phyloP scores from a whole-genome alignment of 1,140 invertebrate genomes.

The Melanaphis sacchari region DNA sequence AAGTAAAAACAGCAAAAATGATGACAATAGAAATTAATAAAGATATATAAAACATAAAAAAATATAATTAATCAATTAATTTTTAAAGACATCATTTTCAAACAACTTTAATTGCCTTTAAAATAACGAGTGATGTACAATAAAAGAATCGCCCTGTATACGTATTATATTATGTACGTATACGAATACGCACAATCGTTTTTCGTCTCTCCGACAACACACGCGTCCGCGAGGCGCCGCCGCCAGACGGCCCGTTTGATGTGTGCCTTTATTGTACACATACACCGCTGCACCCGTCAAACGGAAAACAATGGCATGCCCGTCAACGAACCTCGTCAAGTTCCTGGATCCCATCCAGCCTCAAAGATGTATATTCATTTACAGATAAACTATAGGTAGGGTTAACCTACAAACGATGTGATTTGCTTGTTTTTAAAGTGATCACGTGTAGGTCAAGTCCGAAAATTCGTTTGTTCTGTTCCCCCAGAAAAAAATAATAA shows the following conservation, averaged over 20 bases:
- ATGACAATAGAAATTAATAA: too few species aligned
- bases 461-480: not conserved
- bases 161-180: not conserved
- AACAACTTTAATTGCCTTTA: not conserved
- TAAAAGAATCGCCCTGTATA: not conserved
- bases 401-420: not conserved
- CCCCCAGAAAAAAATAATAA: not conserved
- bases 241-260: constrained; percentile 35
- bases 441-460: not conserved
- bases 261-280: constrained; percentile 23
- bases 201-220: not conserved
- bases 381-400: not conserved
- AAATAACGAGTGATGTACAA: not conserved
- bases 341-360: constrained; percentile 10
- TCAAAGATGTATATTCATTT: not conserved
- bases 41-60: too few species aligned
- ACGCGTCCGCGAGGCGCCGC: not conserved
- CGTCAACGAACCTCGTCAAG: not conserved
- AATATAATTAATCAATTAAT: too few species aligned
- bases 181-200: not conserved
- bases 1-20: too few species aligned
- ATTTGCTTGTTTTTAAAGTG: not conserved
- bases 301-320: constrained; percentile 27
- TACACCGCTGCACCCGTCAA: not conserved
- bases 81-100: too few species aligned